phyloP scores from a whole-genome alignment of 2,113 vertebrate genomes.

The Equus quagga region DNA sequence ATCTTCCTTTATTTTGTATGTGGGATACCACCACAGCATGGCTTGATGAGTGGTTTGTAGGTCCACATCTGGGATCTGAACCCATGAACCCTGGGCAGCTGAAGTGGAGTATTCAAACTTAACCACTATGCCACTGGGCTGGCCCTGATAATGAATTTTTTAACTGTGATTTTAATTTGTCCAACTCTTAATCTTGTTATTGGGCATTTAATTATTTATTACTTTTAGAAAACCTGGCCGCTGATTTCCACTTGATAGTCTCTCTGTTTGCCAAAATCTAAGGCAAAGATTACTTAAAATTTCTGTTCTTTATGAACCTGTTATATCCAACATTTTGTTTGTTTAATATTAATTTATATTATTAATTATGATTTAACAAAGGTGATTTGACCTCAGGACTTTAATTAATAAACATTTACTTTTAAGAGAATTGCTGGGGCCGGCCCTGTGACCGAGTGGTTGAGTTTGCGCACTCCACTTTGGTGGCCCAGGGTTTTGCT shows the following conservation, averaged over 20 bases:
- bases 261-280: background rate
- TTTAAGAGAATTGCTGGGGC: conserved; percentile 12
- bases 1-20: no score
- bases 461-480: no score
- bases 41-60: no score
- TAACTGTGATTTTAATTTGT: background rate
- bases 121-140: no score
- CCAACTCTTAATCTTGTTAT: background rate
- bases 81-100: no score
- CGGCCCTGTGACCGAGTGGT: no score
- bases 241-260: conserved; percentile 24
- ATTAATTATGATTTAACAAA: conserved; percentile 53
- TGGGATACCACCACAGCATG: no score
- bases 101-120: no score
- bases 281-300: conserved; percentile 22
- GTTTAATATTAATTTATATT: conserved; percentile 45
- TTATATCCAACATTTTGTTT: conserved; percentile 40
- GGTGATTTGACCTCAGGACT: conserved; percentile 7
- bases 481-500: no score
- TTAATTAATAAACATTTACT: conserved; percentile 44
- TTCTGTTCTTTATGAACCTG: background rate
- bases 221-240: conserved; percentile 9
- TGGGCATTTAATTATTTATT: conserved; percentile 32
- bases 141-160: background rate
- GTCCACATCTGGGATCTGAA: no score